A percentile compares a stretch with the other conserved stretches of the same genome.
These are phyloP conservation scores for Coelogynopora nodosa DNA, from an alignment of 2,888 invertebrate genomes.

Conservation along the genomic window DNA sequence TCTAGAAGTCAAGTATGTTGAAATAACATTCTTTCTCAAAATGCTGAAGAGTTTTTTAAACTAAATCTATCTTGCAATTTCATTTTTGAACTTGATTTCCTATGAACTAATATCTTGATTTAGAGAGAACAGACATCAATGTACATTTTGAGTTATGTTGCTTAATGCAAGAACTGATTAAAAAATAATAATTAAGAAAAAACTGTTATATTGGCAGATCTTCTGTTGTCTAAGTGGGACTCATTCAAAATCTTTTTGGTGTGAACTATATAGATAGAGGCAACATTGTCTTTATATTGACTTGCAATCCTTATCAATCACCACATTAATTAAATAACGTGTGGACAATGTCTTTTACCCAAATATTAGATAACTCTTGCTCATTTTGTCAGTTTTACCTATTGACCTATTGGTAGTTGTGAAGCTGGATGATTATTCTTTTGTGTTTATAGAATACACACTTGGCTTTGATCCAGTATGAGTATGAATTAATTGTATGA, in stretches of 20 bases:
- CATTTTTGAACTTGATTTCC: neutral
- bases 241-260: no score
- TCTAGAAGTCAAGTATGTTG: no score
- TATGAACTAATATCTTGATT: neutral
- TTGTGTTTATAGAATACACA: neutral
- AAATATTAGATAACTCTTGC: neutral
- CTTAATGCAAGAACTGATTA: neutral
- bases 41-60: no score
- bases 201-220: no score
- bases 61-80: neutral
- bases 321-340: neutral
- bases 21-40: no score
- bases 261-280: neutral
- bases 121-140: neutral
- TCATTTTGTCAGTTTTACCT: neutral
- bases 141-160: neutral
- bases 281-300: neutral
- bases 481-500: neutral
- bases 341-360: neutral
- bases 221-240: no score
- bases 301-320: neutral
- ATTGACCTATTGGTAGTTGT: slow-evolving; percentile 29
- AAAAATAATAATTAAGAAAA: neutral
- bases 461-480: neutral
- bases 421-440: slow-evolving; percentile 4